Evolutionary conservation across 2,888 invertebrate genomes (phyloP).

Genomic region (Cephus rjabovi): DNA sequence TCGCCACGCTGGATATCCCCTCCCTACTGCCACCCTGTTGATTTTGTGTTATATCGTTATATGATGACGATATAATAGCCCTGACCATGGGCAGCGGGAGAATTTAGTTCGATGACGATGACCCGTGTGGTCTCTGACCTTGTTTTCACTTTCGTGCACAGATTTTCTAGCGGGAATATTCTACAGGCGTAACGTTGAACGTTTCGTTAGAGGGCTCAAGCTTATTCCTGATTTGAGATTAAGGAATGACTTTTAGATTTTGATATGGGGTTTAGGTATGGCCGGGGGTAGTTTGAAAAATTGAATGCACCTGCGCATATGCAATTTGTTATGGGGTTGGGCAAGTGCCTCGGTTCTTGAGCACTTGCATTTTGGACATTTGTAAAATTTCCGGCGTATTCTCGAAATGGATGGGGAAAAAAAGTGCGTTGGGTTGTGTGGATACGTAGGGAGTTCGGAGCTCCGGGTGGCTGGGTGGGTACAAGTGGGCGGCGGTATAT

Average conservation of each 20-base stretch:
- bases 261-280: conserved; percentile 13
- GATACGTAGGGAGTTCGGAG: conserved; percentile 16
- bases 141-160: neutral
- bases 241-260: neutral
- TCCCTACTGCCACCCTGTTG: conserved; percentile 60
- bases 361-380: neutral
- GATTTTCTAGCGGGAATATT: neutral
- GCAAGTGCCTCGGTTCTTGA: neutral
- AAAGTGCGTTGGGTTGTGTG: neutral
- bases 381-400: neutral
- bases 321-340: neutral
- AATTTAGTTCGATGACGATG: neutral
- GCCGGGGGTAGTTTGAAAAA: conserved; percentile 2
- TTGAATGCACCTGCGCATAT: neutral
- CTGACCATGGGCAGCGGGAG: conserved; percentile 39
- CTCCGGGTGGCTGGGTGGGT: conserved; percentile 35
- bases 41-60: conserved; percentile 65
- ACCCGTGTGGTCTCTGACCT: neutral
- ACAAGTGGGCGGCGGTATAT: conserved; percentile 60
- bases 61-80: conserved; percentile 64
- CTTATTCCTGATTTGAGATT: neutral
- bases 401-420: neutral
- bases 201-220: neutral
- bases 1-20: conserved; percentile 54
- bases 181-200: neutral